Evolutionary conservation across 2,797 vertebrate species (phyloP).

Genomic region (Channa striata): DNA sequence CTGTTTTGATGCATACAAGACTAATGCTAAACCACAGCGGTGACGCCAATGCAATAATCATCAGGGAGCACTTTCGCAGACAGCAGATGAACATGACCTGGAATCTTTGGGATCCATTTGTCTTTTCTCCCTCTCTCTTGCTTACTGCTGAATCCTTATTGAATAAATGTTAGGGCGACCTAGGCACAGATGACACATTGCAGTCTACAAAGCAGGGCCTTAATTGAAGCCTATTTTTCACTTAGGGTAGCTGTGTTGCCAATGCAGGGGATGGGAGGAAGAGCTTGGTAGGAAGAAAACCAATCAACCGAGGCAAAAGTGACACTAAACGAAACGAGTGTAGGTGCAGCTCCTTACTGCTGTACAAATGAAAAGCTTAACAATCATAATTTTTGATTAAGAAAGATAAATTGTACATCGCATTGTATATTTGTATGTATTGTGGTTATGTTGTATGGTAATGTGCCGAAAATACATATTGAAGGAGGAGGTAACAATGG

Average conservation of each 20-base stretch:
- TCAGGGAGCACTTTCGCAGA: conserved; percentile 58
- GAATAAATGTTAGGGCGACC: conserved; percentile 78
- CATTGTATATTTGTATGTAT: conserved; percentile 9
- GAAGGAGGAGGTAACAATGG: no score
- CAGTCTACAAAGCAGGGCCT: conserved; percentile 68
- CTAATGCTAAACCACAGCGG: conserved; percentile 39
- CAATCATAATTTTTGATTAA: conserved; percentile 13
- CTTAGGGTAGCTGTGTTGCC: conserved; percentile 53
- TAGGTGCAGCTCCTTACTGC: conserved; percentile 5
- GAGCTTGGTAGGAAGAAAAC: conserved; percentile 42
- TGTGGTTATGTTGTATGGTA: conserved; percentile 7
- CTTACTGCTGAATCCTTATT: conserved; percentile 74
- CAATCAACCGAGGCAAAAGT: conserved; percentile 21
- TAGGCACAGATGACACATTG: conserved; percentile 78
- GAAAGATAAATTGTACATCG: conserved; percentile 5
- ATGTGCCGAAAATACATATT: not conserved
- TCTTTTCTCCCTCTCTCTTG: conserved; percentile 60
- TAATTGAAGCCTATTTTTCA: conserved; percentile 82
- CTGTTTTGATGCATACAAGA: conserved; percentile 77
- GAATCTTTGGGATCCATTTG: conserved; percentile 71
- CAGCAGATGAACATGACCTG: conserved; percentile 72
- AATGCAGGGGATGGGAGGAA: conserved; percentile 32
- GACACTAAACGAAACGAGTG: conserved; percentile 11
- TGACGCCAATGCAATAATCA: conserved; percentile 64
- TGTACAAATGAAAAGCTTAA: not conserved